These are phyloP conservation scores for Phasianus colchicus DNA, from an alignment of 2,113 vertebrate species.

Conservation along the genomic window DNA sequence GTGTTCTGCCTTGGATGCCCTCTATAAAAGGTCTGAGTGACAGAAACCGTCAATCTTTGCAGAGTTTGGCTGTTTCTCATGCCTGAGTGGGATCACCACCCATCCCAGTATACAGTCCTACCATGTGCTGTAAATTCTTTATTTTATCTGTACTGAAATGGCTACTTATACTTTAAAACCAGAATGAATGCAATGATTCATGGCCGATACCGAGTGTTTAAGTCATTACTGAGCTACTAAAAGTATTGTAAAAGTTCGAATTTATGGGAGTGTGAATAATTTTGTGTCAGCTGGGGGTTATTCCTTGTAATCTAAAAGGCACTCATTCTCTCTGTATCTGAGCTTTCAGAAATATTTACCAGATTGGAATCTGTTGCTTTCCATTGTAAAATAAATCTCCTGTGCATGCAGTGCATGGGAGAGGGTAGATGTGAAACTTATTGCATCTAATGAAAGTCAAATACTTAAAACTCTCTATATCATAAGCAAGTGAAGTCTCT, in stretches of 20 bases:
- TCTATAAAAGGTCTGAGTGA: not conserved
- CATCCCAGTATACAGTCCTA: not conserved
- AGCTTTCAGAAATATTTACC: conserved; percentile 21
- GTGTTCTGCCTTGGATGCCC: not conserved
- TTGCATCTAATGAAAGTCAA: not conserved
- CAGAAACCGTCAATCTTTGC: not conserved
- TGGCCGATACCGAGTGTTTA: not conserved
- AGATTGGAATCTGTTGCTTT: conserved; percentile 53
- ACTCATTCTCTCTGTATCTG: not conserved
- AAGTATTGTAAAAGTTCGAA: conserved; percentile 15
- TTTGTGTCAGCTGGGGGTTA: conserved; percentile 38
- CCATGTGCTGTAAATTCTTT: not conserved
- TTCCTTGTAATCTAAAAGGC: conserved; percentile 44
- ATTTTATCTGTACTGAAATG: conserved; percentile 9
- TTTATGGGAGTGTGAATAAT: conserved; percentile 47
- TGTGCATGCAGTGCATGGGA: not conserved
- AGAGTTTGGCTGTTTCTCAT: not conserved
- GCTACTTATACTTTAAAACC: not conserved
- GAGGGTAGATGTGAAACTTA: not conserved
- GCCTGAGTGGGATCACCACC: not conserved
- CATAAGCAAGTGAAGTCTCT: not conserved
- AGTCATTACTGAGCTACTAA: conserved; percentile 21
- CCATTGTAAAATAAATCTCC: conserved; percentile 16
- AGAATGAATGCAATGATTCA: not conserved
- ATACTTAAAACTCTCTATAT: not conserved